These are phyloP conservation scores for Oenanthe oenanthe DNA, from an alignment of 2,113 vertebrate genomes.

Conservation along the genomic window DNA sequence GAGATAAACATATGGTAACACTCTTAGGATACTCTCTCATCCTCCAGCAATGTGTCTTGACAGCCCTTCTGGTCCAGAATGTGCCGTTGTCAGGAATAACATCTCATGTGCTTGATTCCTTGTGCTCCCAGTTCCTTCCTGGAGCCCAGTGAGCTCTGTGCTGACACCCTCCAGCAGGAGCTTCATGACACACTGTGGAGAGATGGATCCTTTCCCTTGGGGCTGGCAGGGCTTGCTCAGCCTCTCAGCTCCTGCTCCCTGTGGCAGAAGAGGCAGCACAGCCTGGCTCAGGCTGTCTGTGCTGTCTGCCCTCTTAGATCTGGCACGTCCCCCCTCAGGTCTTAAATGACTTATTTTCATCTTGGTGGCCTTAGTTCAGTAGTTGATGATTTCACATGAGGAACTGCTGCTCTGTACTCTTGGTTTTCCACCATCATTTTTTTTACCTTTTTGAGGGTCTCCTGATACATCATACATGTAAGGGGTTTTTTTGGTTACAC, in stretches of 20 bases:
- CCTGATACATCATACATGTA: not conserved
- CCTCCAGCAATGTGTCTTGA: not conserved
- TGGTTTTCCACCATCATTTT: not conserved
- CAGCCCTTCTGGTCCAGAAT: constrained; percentile 6
- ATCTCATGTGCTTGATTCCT: not conserved
- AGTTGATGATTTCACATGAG: not conserved
- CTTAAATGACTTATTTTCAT: not conserved
- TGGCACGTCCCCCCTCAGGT: not conserved
- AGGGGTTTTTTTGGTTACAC: not conserved
- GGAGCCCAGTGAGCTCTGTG: not conserved
- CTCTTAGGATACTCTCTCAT: not conserved
- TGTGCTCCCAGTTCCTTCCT: not conserved
- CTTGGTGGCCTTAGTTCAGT: not conserved
- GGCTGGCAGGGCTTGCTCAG: not conserved
- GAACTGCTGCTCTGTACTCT: not conserved
- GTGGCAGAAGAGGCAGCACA: not conserved
- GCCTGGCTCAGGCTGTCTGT: not conserved
- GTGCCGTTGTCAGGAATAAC: not conserved
- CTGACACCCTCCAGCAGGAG: not conserved
- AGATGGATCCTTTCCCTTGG: not conserved
- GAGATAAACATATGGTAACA: not conserved
- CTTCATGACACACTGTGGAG: not conserved
- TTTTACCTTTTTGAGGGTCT: not conserved
- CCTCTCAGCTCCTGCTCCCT: not conserved
- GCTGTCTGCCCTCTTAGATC: not conserved